Conservation (phyloP, 2,797 vertebrate species). For the Scarus forsteni region DNA sequence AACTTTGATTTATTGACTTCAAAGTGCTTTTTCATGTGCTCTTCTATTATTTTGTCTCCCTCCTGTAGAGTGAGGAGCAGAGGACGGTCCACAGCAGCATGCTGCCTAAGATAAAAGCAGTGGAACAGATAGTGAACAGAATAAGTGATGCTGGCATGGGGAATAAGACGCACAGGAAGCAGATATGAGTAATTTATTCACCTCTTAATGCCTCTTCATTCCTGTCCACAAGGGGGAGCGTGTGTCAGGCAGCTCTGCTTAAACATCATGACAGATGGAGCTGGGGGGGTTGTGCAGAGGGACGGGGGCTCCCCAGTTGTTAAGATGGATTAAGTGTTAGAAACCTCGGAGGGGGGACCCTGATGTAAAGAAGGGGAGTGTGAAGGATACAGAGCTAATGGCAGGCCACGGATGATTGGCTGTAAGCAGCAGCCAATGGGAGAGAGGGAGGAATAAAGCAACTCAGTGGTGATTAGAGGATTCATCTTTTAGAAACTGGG, state of each 20-base stretch:
- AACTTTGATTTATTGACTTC: conserved; percentile 52
- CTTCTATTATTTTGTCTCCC: conserved; percentile 34
- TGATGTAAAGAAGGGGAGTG: conserved; percentile 14
- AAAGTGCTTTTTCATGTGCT: conserved; percentile 49
- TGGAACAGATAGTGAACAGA: conserved; percentile 17
- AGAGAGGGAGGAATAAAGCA: conserved; percentile 78
- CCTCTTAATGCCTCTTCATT: conserved; percentile 21
- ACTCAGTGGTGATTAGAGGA: conserved; percentile 78
- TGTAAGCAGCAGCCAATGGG: conserved; percentile 67
- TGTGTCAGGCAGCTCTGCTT: conserved; percentile 35
- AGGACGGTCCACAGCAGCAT: conserved; percentile 44
- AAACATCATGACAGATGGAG: conserved; percentile 59
- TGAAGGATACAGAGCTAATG: conserved; percentile 42
- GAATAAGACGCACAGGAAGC: conserved; percentile 12
- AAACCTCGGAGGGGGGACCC: conserved; percentile 21
- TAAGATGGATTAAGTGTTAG: conserved; percentile 55
- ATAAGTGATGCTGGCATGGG: conserved; percentile 20
- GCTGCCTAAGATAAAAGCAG: conserved; percentile 39
- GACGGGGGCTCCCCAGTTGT: conserved; percentile 24
- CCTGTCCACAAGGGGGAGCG: conserved; percentile 54
- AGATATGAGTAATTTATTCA: conserved; percentile 19
- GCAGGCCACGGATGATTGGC: conserved; percentile 67
- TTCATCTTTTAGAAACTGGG: conserved; percentile 80
- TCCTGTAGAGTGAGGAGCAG: conserved; percentile 34
- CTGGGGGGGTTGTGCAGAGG: conserved; percentile 13